phyloP scores from a whole-genome alignment of 2,888 invertebrate species.

The Scaptomyza reducta region DNA sequence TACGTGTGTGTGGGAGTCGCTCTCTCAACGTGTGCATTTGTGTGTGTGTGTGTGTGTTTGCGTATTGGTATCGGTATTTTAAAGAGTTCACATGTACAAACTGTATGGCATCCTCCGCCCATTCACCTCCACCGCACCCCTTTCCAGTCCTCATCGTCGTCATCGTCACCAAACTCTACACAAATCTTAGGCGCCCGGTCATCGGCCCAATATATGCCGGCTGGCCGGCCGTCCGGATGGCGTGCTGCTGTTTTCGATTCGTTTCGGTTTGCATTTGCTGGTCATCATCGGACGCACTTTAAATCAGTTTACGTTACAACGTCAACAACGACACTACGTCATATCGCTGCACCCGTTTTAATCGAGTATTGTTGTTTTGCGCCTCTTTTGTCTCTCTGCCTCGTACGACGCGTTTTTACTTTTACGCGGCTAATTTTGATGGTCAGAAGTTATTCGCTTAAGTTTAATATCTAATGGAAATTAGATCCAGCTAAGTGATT shows the following conservation, averaged over 20 bases:
- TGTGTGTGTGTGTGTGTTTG: constrained; percentile 16
- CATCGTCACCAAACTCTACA: constrained; percentile 73
- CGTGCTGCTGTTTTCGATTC: neutral
- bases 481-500: neutral
- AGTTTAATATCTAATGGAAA: constrained; percentile 4
- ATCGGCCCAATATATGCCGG: constrained; percentile 41
- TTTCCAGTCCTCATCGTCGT: constrained; percentile 33
- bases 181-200: constrained; percentile 70
- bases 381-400: constrained; percentile 4
- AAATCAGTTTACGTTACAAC: constrained; percentile 75
- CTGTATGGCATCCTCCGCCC: constrained; percentile 44
- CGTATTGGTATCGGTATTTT: constrained; percentile 54
- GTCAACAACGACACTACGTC: constrained; percentile 72
- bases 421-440: constrained; percentile 44
- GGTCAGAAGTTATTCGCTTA: constrained; percentile 2
- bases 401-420: constrained; percentile 39
- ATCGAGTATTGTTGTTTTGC: constrained; percentile 15
- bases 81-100: constrained; percentile 63
- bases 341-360: constrained; percentile 5
- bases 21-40: constrained; percentile 6
- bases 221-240: constrained; percentile 38
- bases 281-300: constrained; percentile 66
- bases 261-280: constrained; percentile 16
- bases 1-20: constrained; percentile 11
- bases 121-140: neutral